These are phyloP conservation scores for Mus caroli DNA, from an alignment of 2,797 vertebrate species.

Conservation along the genomic window DNA sequence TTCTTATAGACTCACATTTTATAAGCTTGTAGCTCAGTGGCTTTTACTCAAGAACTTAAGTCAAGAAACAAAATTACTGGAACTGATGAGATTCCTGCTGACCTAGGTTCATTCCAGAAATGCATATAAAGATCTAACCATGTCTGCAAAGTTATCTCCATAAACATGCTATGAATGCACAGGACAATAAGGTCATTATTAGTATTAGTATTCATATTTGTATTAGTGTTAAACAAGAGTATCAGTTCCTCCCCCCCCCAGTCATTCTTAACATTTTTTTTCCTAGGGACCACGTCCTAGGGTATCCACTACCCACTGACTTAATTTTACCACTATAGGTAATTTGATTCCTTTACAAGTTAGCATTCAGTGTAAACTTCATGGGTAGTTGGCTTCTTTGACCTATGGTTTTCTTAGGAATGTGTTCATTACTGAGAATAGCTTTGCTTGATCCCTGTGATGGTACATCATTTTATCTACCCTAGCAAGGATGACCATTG, in stretches of 20 bases:
- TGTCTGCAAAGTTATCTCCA: not conserved
- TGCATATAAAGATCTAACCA: not conserved
- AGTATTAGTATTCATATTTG: no score
- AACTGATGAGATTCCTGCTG: not conserved
- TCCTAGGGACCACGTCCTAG: fast-evolving
- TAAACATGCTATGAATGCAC: not conserved
- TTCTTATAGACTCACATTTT: constrained; percentile 8
- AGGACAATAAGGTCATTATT: not conserved
- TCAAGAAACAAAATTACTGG: not conserved
- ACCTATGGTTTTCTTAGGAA: not conserved
- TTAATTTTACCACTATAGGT: not conserved
- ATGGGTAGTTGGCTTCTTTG: constrained; percentile 7
- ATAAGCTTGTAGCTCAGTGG: not conserved
- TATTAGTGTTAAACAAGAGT: not conserved
- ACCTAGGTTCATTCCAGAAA: not conserved
- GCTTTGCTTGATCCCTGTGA: not conserved
- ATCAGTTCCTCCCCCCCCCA: fast-evolving
- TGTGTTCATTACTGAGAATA: not conserved
- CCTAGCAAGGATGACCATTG: not conserved
- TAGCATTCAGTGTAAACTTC: not conserved
- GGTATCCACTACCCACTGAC: not conserved
- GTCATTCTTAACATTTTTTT: not conserved
- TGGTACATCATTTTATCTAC: not conserved
- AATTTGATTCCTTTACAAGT: not conserved
- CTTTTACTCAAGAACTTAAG: constrained; percentile 2